Conservation (phyloP, 2,113 vertebrate species). For the Poeciliopsis prolifica region DNA sequence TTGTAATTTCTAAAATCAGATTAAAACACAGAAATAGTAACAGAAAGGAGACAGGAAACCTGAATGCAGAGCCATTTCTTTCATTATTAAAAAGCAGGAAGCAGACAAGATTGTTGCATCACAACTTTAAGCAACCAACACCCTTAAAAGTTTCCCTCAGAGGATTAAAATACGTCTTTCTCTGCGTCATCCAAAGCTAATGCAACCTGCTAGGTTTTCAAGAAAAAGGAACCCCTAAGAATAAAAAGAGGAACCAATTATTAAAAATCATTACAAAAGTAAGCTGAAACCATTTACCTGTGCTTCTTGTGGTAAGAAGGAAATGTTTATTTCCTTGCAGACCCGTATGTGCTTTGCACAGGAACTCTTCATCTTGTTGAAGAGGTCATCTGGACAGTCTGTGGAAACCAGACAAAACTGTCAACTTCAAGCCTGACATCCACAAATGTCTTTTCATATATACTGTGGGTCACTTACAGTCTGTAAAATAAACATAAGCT, state of each 20-base stretch:
- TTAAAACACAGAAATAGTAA: no score
- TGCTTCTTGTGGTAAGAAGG: constrained; percentile 91
- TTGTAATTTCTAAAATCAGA: no score
- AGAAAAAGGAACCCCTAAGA: not conserved
- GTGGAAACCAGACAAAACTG: not conserved
- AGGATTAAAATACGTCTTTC: not conserved
- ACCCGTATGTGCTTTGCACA: constrained; percentile 89
- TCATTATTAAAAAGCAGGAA: not conserved
- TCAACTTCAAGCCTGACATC: not conserved
- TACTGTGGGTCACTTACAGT: constrained; percentile 85
- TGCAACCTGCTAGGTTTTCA: not conserved
- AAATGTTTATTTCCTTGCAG: constrained; percentile 94
- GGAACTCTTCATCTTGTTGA: constrained; percentile 88
- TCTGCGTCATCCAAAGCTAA: not conserved
- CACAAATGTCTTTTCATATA: not conserved
- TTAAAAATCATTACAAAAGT: constrained; percentile 1
- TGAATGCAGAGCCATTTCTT: not conserved
- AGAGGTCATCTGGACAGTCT: constrained; percentile 93
- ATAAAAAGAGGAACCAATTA: constrained; percentile 37
- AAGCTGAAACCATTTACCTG: constrained; percentile 79
- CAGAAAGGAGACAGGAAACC: no score
- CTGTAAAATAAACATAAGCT: constrained; percentile 96
- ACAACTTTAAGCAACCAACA: constrained; percentile 16
- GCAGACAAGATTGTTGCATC: not conserved
- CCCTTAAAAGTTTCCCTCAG: not conserved